Conservation (phyloP, 2,113 vertebrate genomes). For the Hyperopisus bebe region DNA sequence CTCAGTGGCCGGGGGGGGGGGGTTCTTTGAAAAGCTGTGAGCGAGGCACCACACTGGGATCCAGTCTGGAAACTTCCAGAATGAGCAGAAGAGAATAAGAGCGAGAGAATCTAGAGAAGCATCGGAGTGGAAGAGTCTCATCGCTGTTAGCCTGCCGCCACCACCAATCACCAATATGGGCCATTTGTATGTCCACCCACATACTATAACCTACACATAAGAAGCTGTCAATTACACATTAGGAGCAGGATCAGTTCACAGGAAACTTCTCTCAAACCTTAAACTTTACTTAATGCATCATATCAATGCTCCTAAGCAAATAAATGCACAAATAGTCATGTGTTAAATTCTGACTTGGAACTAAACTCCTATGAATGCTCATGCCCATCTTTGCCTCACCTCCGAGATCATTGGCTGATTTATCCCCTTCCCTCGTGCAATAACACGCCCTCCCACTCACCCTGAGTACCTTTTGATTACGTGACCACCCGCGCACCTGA, state of each 20-base stretch:
- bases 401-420: not conserved
- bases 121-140: not conserved
- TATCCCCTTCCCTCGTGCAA: not conserved
- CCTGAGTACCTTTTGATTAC: not conserved
- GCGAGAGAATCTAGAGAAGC: not conserved
- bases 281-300: not conserved
- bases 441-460: not conserved
- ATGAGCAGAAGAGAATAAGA: not conserved
- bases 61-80: conserved; percentile 2
- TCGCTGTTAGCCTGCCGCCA: not conserved
- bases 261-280: not conserved
- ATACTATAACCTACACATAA: not conserved
- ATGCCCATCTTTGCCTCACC: not conserved
- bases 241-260: not conserved
- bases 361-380: not conserved
- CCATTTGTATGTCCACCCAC: not conserved
- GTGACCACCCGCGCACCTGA: not conserved
- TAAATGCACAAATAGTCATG: not conserved
- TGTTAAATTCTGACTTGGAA: not conserved
- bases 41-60: not conserved
- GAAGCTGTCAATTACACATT: not conserved
- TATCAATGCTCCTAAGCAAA: not conserved
- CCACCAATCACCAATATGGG: not conserved
- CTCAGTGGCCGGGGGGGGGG: not conserved
- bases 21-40: not conserved